Percentiles rank a stretch among this genome's conserved stretches.
Conservation (phyloP, 1,140 invertebrate genomes). For the Atta colombica region DNA sequence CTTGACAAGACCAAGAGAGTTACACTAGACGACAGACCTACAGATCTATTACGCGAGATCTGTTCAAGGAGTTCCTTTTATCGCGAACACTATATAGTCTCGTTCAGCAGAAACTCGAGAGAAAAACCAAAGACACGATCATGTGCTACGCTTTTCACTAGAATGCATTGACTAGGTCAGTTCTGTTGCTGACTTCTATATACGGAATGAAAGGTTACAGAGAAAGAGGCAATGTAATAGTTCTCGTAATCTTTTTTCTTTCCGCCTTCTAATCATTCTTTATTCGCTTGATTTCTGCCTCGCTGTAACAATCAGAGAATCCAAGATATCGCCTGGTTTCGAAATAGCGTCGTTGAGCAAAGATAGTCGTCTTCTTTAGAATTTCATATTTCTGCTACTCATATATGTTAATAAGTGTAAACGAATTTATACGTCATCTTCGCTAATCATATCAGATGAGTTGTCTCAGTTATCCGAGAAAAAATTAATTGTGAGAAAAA, state of each 20-base stretch:
- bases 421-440: neutral
- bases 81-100: constrained; percentile 7
- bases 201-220: constrained; percentile 33
- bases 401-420: neutral
- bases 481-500: neutral
- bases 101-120: neutral
- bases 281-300: constrained; percentile 31
- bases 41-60: constrained; percentile 2
- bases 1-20: neutral
- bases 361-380: neutral
- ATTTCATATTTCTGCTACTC: neutral
- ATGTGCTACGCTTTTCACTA: constrained; percentile 22
- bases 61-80: constrained; percentile 15
- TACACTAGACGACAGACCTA: neutral
- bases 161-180: constrained; percentile 30
- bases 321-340: neutral
- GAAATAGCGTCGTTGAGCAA: neutral
- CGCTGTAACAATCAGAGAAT: constrained; percentile 9
- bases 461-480: neutral
- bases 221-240: constrained; percentile 28
- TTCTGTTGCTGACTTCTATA: constrained; percentile 43
- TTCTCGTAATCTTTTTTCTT: constrained; percentile 6
- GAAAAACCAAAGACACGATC: constrained; percentile 37
- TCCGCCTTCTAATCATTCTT: neutral
- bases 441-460: neutral